These are phyloP conservation scores for Desmodus rotundus DNA, from an alignment of 2,113 vertebrate species.

Conservation along the genomic window DNA sequence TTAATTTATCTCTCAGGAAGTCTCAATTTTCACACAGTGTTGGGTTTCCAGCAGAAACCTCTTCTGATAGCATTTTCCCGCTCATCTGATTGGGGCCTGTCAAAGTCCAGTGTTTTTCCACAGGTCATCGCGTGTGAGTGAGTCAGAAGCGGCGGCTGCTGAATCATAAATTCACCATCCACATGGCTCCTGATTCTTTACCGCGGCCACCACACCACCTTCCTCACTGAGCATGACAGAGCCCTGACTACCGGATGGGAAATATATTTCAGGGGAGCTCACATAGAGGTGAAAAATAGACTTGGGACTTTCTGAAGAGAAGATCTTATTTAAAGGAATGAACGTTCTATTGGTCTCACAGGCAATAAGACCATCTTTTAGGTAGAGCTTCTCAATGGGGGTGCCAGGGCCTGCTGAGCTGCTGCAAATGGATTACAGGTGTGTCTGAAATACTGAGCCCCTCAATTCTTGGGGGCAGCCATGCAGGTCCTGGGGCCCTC, in stretches of 20 bases:
- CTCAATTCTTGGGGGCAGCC: neutral
- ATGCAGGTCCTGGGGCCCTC: neutral
- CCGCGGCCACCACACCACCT: conserved; percentile 21
- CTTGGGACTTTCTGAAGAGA: conserved; percentile 41
- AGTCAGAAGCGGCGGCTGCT: conserved; percentile 46
- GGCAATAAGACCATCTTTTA: conserved; percentile 45
- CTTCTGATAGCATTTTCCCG: conserved; percentile 71
- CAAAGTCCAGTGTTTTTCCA: conserved; percentile 43
- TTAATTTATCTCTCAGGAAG: conserved; percentile 83
- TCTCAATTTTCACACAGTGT: conserved; percentile 77
- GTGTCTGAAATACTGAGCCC: neutral
- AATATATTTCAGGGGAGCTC: conserved; percentile 47
- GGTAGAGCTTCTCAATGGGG: conserved; percentile 30
- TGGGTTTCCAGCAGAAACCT: conserved; percentile 78
- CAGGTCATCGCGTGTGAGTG: conserved; percentile 56
- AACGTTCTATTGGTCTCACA: conserved; percentile 47
- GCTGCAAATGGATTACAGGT: conserved; percentile 61
- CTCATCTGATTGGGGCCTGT: conserved; percentile 61
- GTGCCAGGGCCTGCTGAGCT: neutral
- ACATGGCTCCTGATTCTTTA: neutral
- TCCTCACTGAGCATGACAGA: conserved; percentile 50
- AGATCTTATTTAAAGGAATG: conserved; percentile 59
- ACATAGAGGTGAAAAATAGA: conserved; percentile 34
- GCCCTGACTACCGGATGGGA: conserved; percentile 50
- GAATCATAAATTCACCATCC: conserved; percentile 43